These are phyloP conservation scores for Conus betulinus DNA, from an alignment of 1,140 invertebrate genomes.

Conservation along the genomic window DNA sequence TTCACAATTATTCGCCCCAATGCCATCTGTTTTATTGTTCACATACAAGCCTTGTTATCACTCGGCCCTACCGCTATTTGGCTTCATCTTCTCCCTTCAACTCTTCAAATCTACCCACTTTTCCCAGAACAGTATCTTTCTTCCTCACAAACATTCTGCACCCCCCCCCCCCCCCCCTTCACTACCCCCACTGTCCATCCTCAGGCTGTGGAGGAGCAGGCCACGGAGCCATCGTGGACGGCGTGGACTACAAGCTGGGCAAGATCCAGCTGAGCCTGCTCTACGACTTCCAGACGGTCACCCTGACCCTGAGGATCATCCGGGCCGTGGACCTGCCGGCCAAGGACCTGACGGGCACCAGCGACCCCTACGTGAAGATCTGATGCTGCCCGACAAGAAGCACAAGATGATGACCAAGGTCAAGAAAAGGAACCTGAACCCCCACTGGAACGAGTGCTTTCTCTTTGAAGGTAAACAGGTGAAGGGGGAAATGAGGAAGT, in stretches of 20 bases:
- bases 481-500: no score
- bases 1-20: no score
- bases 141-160: no score
- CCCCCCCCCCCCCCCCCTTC: no score
- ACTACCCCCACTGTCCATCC: no score
- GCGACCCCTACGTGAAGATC: constrained; percentile 81
- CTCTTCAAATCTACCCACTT: no score
- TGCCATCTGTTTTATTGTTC: no score
- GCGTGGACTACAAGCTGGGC: constrained; percentile 70
- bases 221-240: constrained; percentile 57
- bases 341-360: constrained; percentile 95
- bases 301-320: constrained; percentile 86
- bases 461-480: constrained; percentile 90
- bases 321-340: constrained; percentile 92
- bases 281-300: constrained; percentile 96
- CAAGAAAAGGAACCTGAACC: constrained; percentile 95
- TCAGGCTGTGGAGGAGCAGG: constrained; percentile 49
- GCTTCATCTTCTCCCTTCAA: no score
- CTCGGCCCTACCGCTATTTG: no score
- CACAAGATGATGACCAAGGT: constrained; percentile 98
- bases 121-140: no score
- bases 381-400: constrained; percentile 95
- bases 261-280: constrained; percentile 93
- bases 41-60: no score
- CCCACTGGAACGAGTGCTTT: constrained; percentile 98